phyloP scores from a whole-genome alignment of 2,888 invertebrate species.

The Xestobium rufovillosum region DNA sequence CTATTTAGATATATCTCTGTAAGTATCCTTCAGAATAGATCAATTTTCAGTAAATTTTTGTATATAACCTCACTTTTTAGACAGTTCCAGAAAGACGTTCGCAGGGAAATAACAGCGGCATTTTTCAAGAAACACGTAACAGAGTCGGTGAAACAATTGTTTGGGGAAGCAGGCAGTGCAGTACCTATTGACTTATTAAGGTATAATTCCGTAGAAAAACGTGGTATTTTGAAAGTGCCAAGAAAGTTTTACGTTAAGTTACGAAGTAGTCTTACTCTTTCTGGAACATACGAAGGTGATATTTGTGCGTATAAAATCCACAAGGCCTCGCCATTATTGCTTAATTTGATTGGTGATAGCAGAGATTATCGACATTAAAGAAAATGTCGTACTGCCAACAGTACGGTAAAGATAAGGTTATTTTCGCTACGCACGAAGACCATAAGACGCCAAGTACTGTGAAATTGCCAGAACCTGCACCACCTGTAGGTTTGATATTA shows the following conservation, averaged over 20 bases:
- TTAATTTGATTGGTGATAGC: conserved; percentile 39
- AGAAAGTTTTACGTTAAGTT: conserved; percentile 49
- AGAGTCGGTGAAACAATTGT: conserved; percentile 46
- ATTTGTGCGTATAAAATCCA: conserved; percentile 50
- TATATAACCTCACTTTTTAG: conserved; percentile 35
- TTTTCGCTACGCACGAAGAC: conserved; percentile 75
- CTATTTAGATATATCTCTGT: conserved; percentile 52
- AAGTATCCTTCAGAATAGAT: conserved; percentile 36
- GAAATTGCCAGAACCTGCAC: conserved; percentile 61
- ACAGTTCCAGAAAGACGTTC: conserved; percentile 39
- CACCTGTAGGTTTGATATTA: conserved; percentile 72
- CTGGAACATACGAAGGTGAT: conserved; percentile 42
- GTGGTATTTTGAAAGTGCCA: conserved; percentile 51
- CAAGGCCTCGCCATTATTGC: conserved; percentile 45
- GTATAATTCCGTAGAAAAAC: conserved; percentile 42
- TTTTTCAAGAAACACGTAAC: conserved; percentile 53
- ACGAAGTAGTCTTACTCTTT: conserved; percentile 51
- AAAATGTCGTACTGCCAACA: conserved; percentile 46
- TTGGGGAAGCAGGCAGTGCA: conserved; percentile 52
- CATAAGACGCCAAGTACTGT: conserved; percentile 66
- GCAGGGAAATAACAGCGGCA: conserved; percentile 42
- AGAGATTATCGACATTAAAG: conserved; percentile 34
- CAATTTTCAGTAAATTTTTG: conserved; percentile 4
- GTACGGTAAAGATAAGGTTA: conserved; percentile 71
- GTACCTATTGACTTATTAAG: conserved; percentile 52